Base-by-base conservation (phyloP, 2,797 vertebrate genomes). In the Gallinago solitaria region DNA sequence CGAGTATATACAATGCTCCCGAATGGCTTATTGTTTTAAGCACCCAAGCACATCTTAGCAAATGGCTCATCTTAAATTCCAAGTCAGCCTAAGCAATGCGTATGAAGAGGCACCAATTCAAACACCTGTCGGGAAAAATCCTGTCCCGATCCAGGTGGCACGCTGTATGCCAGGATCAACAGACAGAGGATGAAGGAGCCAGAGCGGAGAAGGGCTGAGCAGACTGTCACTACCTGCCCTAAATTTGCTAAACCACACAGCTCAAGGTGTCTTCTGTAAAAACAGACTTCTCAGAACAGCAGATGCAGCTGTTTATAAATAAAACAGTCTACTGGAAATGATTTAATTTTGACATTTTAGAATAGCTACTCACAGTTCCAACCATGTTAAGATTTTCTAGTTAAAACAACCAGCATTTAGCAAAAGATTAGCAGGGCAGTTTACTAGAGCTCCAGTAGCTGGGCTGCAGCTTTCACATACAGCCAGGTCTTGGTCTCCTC, bases 11-110 rank as follows among this genome's bases (percentile, higher is more conserved):
- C 1, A 4, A 13, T 2, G 32, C 30, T 32, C 17, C 13, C 28
- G 12, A 48, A 28, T 0, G 7, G 23, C 4, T 0, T 1, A 16
- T 3, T 0, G 5, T 41, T 39, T 39, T 39, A 39, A 39, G 39
- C 39, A 6, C 28, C 27, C 3, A 28, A 20, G 30, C 21, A 4
- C 13, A 10, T 4, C 51, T 17, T 3, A 3, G 35, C 59, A 47
- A 33, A 68, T 0, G 1, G 57, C 33, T 56, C 41, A 56, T 9
- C 76, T 45, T 15, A 13, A 51, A 37, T 9, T 19, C 32, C 12
- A 19, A 18, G 32, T 8, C 60, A 45, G 43, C 32, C 51, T 23
- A 45, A 65, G 60, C n/a, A 24, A n/a, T 8, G 19, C 39, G 6
- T 1, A 14, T 2, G 33, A 32, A 65, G 4, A 39, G 30, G 53